Conservation (phyloP, 2,113 vertebrate species). For the Odobenus rosmarus region DNA sequence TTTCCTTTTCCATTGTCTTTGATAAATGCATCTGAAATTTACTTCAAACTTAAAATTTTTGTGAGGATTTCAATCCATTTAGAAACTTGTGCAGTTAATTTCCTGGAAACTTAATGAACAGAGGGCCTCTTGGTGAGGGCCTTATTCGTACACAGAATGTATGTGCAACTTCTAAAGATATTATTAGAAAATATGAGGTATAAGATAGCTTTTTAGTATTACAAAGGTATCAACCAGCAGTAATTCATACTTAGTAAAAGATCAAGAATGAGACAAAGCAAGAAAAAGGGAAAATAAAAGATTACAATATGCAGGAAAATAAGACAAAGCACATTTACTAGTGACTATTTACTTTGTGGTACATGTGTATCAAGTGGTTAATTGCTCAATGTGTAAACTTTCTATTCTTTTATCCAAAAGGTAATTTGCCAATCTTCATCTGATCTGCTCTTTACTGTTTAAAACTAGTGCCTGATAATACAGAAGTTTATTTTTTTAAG, state of each 20-base stretch:
- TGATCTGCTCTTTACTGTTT: not conserved
- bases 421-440: not conserved
- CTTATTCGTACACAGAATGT: not conserved
- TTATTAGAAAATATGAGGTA: not conserved
- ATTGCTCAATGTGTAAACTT: not conserved
- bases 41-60: not conserved
- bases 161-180: not conserved
- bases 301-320: not conserved
- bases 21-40: not conserved
- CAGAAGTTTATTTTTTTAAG: not conserved
- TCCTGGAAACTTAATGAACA: not conserved
- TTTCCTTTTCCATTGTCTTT: not conserved
- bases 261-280: not conserved
- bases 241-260: not conserved
- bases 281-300: not conserved
- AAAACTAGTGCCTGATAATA: not conserved
- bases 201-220: not conserved
- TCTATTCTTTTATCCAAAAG: not conserved
- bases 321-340: not conserved
- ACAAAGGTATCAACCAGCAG: not conserved
- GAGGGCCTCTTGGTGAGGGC: not conserved
- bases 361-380: not conserved
- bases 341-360: not conserved
- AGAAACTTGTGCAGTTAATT: not conserved
- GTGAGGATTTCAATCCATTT: not conserved